These are phyloP conservation scores for Phrynosoma blainvillii DNA, from an alignment of 2,113 vertebrate genomes.

Conservation along the genomic window DNA sequence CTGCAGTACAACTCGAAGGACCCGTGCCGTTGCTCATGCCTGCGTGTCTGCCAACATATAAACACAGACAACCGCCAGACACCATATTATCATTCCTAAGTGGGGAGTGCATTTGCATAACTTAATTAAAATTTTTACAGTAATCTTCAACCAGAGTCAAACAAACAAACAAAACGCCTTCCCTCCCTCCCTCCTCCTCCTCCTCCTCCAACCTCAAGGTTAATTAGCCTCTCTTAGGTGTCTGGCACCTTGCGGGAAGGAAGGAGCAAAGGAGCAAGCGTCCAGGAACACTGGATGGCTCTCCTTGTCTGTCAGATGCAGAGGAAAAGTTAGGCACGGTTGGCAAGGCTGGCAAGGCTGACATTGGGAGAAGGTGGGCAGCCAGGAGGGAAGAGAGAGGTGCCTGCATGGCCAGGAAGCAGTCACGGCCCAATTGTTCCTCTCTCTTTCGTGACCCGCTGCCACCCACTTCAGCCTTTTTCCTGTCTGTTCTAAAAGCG, in stretches of 20 bases:
- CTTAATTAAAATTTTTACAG: conserved; percentile 46
- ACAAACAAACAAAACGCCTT: conserved; percentile 20
- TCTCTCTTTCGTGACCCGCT: not conserved
- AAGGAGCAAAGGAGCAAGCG: not conserved
- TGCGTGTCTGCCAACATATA: conserved; percentile 1
- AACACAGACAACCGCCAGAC: conserved; percentile 33
- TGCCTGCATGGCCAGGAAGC: not conserved
- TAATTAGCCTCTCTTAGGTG: conserved; percentile 16
- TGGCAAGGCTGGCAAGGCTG: not conserved
- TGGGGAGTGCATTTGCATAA: conserved; percentile 41
- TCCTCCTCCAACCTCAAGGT: conserved; percentile 29
- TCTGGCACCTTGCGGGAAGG: not conserved
- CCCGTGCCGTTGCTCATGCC: not conserved
- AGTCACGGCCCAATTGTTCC: not conserved
- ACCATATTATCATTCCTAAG: conserved; percentile 43
- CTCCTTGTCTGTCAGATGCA: not conserved
- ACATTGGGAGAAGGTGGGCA: not conserved
- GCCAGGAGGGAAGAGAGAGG: too few species aligned
- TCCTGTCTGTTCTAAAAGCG: not conserved
- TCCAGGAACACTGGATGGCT: fast-evolving
- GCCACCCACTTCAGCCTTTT: not conserved
- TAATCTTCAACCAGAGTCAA: conserved; percentile 36
- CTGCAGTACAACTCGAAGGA: not conserved
- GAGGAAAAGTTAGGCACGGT: not conserved
- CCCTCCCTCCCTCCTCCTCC: conserved; percentile 1